These are phyloP conservation scores for Poecilia wingei DNA, from an alignment of 2,797 vertebrate genomes.

Conservation along the genomic window DNA sequence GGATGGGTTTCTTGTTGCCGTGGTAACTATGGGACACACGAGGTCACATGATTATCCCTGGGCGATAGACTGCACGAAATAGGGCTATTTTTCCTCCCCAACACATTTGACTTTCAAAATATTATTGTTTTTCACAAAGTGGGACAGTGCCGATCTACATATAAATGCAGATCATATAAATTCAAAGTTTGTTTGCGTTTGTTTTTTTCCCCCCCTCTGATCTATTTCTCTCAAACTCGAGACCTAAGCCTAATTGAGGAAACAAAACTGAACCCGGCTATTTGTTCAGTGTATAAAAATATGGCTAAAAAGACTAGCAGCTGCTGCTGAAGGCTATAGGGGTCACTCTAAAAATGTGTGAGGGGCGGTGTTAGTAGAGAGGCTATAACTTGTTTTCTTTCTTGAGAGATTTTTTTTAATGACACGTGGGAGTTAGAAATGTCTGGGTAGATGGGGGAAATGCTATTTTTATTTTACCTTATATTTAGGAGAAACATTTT, in stretches of 20 bases:
- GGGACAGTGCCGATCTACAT: not conserved
- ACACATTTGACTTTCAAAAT: conserved; percentile 25
- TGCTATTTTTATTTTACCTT: not conserved
- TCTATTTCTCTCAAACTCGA: not conserved
- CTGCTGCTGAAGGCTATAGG: not conserved
- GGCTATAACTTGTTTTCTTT: not conserved
- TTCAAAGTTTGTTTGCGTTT: not conserved
- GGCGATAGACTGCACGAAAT: conserved; percentile 35
- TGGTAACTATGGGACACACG: conserved; percentile 59
- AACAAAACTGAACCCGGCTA: not conserved
- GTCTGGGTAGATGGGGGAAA: not conserved
- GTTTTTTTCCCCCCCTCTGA: not conserved
- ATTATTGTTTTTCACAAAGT: not conserved
- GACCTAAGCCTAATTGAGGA: not conserved
- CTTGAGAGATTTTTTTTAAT: not conserved
- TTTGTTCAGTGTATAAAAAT: not conserved
- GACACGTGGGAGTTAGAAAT: not conserved
- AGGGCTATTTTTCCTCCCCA: conserved; percentile 2
- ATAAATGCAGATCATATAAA: not conserved
- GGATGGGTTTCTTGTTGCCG: conserved; percentile 57
- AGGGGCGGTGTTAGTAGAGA: not conserved
- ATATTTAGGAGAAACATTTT: not conserved
- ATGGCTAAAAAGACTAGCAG: not conserved
- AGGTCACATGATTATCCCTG: conserved; percentile 57
- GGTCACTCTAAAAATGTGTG: conserved; percentile 1